Percentiles rank a stretch among this genome's conserved stretches.
Conservation (phyloP, 1,140 invertebrate species). For the Drosophila bocqueti region DNA sequence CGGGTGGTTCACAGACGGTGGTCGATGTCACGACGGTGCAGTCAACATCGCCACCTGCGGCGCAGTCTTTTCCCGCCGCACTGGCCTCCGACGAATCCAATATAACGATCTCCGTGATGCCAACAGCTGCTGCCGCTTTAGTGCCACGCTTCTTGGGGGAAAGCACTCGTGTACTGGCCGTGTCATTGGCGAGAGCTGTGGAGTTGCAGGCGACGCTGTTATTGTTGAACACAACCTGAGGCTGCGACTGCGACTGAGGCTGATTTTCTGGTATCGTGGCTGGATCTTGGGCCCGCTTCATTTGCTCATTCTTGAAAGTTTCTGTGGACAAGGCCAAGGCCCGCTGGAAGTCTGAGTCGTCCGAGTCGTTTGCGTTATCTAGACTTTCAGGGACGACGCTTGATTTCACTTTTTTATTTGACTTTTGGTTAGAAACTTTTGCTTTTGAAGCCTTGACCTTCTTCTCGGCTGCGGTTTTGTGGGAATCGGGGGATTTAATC, state of each 20-base stretch:
- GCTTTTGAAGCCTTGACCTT: not conserved
- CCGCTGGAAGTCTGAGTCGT: slow-evolving; percentile 23
- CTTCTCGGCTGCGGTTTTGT: not conserved
- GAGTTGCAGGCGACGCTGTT: slow-evolving; percentile 69
- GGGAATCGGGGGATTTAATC: not conserved
- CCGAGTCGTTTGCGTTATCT: not conserved
- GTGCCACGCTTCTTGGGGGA: not conserved
- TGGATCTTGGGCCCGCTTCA: not conserved
- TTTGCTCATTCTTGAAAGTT: slow-evolving; percentile 23
- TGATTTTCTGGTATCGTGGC: slow-evolving; percentile 6
- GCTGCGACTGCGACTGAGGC: not conserved
- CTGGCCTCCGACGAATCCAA: not conserved
- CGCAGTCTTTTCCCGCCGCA: too few species aligned
- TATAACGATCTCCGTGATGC: slow-evolving; percentile 6
- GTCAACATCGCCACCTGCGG: slow-evolving; percentile 44
- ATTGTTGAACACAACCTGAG: slow-evolving; percentile 37
- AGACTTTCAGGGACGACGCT: not conserved
- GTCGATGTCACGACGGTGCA: slow-evolving; percentile 75
- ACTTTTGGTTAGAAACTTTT: not conserved
- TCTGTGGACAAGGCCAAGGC: slow-evolving; percentile 44
- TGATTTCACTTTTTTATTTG: not conserved
- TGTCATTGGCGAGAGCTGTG: slow-evolving; percentile 51
- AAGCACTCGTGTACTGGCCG: slow-evolving; percentile 29
- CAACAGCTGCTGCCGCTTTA: slow-evolving; percentile 13
- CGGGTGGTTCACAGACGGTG: slow-evolving; percentile 38